Evolutionary conservation across 2,888 invertebrate species (phyloP), one percentile per base, ranked within the genome.

Genomic region (Eilema depressum): DNA sequence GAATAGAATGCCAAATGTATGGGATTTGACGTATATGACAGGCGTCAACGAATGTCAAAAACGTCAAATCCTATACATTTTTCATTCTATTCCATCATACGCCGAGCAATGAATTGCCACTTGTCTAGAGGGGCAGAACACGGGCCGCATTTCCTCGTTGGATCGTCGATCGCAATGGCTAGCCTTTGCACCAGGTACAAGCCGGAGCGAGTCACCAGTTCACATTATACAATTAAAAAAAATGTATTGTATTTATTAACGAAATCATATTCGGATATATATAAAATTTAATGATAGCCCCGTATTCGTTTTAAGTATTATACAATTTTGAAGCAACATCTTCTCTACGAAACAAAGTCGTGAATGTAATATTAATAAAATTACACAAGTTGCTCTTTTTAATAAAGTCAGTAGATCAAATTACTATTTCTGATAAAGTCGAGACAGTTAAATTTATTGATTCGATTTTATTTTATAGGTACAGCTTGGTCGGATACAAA

Each of bases 331-430:
- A 33, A 72, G n/a, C 71, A 53, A 66, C 33, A 37, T 73, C 70
- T 71, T 75, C 71, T 63, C 41, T 70, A 69, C 10, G 62, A 76
- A 80, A 71, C 65, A 68, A 68, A 71, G 60, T 62, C 33, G 63
- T 41, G 63, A 57, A 70, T 69, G 73, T 63, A 62, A 63, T n/a
- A n/a, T 65, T 56, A 63, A 74, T 77, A 61, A 66, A 69, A 77
- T 81, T 74, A 70, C 66, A 73, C 65, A 79, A 79, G 53, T 70
- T 60, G 53, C 60, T 73, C 28, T 68, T 69, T 62, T 77, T 73
- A 68, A 69, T 68, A 61, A 61, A 75, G 59, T 70, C 66, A 72
- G 66, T 72, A 65, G 28, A 71, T 64, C 69, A 66, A 69, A 71
- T 64, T 70, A 73, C 30, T 63, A 69, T 66, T 73, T 64, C 56